phyloP scores from a whole-genome alignment of 2,797 vertebrate genomes.

The Brachyalestes nurse region DNA sequence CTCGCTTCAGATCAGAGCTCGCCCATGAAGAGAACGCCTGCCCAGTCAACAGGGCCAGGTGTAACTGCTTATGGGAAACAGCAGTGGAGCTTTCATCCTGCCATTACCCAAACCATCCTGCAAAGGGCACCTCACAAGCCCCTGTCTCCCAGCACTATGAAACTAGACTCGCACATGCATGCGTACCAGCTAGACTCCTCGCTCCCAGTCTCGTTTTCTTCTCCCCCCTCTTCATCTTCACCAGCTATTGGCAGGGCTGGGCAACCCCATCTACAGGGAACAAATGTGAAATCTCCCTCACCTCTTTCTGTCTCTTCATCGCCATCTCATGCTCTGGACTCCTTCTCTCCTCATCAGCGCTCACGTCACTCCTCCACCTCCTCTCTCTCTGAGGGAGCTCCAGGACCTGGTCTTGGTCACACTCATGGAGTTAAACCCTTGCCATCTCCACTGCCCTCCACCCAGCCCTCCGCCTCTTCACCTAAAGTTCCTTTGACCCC shows the following conservation, averaged over 20 bases:
- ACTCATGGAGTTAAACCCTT: constrained; percentile 73
- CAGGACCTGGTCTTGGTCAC: constrained; percentile 61
- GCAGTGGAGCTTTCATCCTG: constrained; percentile 64
- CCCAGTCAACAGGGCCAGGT: constrained; percentile 57
- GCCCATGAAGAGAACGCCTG: constrained; percentile 53
- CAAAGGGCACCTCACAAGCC: constrained; percentile 75
- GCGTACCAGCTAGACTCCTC: constrained; percentile 63
- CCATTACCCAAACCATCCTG: constrained; percentile 64
- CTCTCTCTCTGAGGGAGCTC: constrained; percentile 77
- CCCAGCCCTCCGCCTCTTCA: constrained; percentile 64
- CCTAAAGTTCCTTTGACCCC: constrained; percentile 75
- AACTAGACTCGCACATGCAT: constrained; percentile 71
- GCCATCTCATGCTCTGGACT: constrained; percentile 64
- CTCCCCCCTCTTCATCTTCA: constrained; percentile 66
- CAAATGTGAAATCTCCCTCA: constrained; percentile 78
- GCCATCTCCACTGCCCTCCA: constrained; percentile 73
- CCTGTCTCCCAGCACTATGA: constrained; percentile 70
- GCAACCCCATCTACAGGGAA: constrained; percentile 71
- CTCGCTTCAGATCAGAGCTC: constrained; percentile 60
- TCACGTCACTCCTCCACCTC: constrained; percentile 82
- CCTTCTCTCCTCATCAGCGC: constrained; percentile 76
- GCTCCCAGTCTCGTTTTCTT: constrained; percentile 69
- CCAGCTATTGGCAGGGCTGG: constrained; percentile 63
- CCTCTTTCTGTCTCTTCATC: constrained; percentile 71
- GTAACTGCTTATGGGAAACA: constrained; percentile 50